Base-by-base conservation (phyloP, 2,888 invertebrate genomes). In the Epistrophella euchroma region DNA sequence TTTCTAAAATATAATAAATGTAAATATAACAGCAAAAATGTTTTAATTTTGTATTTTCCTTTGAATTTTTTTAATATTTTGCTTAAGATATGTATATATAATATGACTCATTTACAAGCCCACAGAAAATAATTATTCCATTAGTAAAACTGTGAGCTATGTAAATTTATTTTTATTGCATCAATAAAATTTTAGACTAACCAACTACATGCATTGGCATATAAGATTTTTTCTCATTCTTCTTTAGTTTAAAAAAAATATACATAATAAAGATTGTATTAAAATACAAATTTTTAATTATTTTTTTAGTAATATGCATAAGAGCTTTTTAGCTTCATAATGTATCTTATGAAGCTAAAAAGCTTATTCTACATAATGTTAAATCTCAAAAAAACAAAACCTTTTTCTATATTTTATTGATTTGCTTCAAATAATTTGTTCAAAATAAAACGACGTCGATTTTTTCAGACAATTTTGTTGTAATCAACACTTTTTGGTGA, bases 1-100 rank as follows among this genome's bases (percentile, higher is more conserved):
- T 17, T 32, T 47, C 15, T 13, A n/a, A 47, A 47, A 64, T 62
- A 17, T 17, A 32, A 5, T 3, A 28, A 28, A 28, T 19, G 13
- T 22, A 47, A 47, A 40, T 19, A 17, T n/a, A n/a, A 43, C 32
- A 47, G 43, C 25, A 43, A 62, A 25, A n/a, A 43, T 43, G 19
- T 19, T 62, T 62, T 5, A 37, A 25, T 62, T 62, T 43, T n/a
- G 6, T n/a, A 13, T 19, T 35, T 60, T 40, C n/a, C 5, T 6
- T 40, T 28, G 28, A 28, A 5, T 28, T 28, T 22, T 25, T n/a
- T 40, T 15, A 60, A 25, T 40, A 3, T 10, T 43, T 28, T n/a
- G 25, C 11, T 43, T 10, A n/a, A 45, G 40, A 43, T 62, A 62
- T 62, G 62, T 62, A 22, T 60, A 15, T 60, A 19, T n/a, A n/a